Evolutionary conservation across 2,888 invertebrate species (phyloP).

Genomic region (Bombylius discolor): DNA sequence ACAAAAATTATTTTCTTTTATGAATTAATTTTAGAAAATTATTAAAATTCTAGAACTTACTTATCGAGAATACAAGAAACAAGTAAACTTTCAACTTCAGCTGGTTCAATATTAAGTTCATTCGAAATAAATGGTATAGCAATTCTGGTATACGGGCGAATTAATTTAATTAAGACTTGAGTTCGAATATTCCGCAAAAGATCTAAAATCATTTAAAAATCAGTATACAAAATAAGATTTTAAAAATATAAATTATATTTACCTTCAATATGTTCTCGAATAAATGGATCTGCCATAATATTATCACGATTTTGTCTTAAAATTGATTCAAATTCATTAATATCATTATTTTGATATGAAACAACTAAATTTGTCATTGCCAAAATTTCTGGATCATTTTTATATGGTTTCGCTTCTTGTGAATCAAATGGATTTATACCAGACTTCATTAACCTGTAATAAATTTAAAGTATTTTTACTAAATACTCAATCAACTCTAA

Average conservation of each 20-base stretch:
- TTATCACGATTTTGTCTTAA: conserved; percentile 84
- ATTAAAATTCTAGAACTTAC: conserved; percentile 42
- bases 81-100: conserved; percentile 89
- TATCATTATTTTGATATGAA: conserved; percentile 96
- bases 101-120: conserved; percentile 82
- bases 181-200: conserved; percentile 89
- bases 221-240: not conserved
- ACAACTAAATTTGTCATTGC: conserved; percentile 98
- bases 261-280: conserved; percentile 94
- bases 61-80: conserved; percentile 97
- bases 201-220: conserved; percentile 42
- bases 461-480: no score
- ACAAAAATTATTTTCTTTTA: not conserved
- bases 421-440: conserved; percentile 99
- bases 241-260: conserved; percentile 2
- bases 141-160: conserved; percentile 95
- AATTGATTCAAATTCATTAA: conserved; percentile 94
- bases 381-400: conserved; percentile 96
- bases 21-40: not conserved
- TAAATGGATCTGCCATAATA: conserved; percentile 99
- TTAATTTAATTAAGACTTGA: conserved; percentile 91
- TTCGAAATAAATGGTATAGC: conserved; percentile 96
- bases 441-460: conserved; percentile 86
- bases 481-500: no score
- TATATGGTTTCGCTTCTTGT: conserved; percentile 98